Evolutionary conservation across 1,140 invertebrate species (phyloP), one percentile per base, ranked within the genome.

Genomic region (Drosophila fuyamai): DNA sequence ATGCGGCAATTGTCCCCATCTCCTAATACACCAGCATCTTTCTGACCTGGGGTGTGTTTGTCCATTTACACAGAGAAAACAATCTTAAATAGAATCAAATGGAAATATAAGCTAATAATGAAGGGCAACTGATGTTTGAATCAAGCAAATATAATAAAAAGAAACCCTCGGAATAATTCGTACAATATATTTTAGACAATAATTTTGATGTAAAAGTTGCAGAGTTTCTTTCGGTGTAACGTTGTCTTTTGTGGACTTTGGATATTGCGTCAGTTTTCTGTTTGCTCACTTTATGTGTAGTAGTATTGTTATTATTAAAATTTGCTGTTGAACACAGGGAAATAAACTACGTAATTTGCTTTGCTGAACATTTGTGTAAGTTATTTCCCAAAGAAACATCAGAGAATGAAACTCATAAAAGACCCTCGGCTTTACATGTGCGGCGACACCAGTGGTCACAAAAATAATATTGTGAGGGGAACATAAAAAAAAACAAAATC

Each of bases 281-380:
- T 51, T 51, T 35, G 29, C 48, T 51, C 48, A 51, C n/a, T 51
- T 35, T 35, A 14, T 51, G 48, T 29, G 48, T 51, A 35, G 29
- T 51, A 32, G 29, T 51, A 51, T 35, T 35, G 29, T 51, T 51
- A 32, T 51, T 51, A 51, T 51, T 51, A 51, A 51, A 51, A 35
- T 32, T 35, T 29, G 18, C 48, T 51, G 48, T 32, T 27, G 48
- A 51, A 56, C 46, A 23, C 46, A 48, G 46, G 13, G 23, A 48
- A 48, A 48, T 48, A 23, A 48, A 48, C 54, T 56, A 41, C 54
- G 18, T 56, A 56, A 43, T 29, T 43, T 51, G 48, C 48, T 51
- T 51, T 14, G 48, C 48, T 35, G n/a, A 51, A 51, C 48, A 35
- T 51, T 51, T 51, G 48, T 51, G 23, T 32, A 35, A 35, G 44